Percentiles rank a stretch among this genome's conserved stretches.
These are phyloP conservation scores for Anthonomus grandis DNA, from an alignment of 1,140 invertebrate species.

Conservation along the genomic window DNA sequence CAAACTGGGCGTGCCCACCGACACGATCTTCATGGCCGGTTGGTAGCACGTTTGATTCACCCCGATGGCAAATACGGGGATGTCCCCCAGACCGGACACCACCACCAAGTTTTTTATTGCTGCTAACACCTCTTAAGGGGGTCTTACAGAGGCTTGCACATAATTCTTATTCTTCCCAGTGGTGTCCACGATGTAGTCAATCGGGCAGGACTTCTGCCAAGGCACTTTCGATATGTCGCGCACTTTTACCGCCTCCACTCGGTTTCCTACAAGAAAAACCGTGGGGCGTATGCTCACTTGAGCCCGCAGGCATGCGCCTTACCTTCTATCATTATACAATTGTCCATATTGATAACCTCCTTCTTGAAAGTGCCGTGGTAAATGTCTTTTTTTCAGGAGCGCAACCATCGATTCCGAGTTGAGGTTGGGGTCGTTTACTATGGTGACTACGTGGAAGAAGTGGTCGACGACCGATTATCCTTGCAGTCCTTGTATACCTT, in stretches of 20 bases:
- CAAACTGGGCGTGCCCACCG: constrained; percentile 14
- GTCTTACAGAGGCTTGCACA: constrained; percentile 16
- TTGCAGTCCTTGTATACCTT: too few species aligned
- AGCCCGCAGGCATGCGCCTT: not conserved
- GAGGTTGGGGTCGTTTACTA: constrained; percentile 24
- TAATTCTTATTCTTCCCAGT: constrained; percentile 23
- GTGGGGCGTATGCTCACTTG: too few species aligned
- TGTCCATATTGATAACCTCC: constrained; percentile 21
- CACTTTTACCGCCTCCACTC: constrained; percentile 14
- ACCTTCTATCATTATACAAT: constrained; percentile 22
- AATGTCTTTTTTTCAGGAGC: constrained; percentile 21
- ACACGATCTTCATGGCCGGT: constrained; percentile 18
- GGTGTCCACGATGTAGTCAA: constrained; percentile 24
- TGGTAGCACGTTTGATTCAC: constrained; percentile 25
- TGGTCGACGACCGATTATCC: too few species aligned
- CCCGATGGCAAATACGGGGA: constrained; percentile 23
- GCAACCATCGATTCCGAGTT: constrained; percentile 15
- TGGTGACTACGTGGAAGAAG: constrained; percentile 9
- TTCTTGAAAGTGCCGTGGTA: constrained; percentile 19
- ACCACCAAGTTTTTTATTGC: constrained; percentile 19
- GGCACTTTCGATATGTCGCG: constrained; percentile 15
- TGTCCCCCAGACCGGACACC: constrained; percentile 19
- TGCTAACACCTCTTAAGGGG: constrained; percentile 12
- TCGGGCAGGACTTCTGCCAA: constrained; percentile 16
- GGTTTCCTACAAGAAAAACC: constrained; percentile 5